phyloP scores from a whole-genome alignment of 2,888 invertebrate species.

The Scaeva pyrastri region DNA sequence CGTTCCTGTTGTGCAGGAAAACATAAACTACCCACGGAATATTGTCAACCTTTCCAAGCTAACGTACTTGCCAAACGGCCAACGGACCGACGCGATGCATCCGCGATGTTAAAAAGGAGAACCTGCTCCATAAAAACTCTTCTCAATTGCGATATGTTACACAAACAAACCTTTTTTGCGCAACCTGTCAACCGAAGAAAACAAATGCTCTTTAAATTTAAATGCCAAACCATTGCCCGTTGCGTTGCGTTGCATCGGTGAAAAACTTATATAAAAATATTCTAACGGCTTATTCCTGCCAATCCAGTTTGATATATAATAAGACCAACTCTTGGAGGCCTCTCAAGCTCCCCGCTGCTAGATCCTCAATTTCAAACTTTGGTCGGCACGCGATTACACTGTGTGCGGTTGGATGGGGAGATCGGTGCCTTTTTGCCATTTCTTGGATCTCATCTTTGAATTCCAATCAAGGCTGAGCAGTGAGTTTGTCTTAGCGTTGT shows the following conservation, averaged over 20 bases:
- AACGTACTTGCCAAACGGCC: not conserved
- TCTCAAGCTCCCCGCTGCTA: not conserved
- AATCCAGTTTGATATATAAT: slow-evolving; percentile 27
- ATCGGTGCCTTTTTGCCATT: too few species aligned
- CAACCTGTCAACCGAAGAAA: slow-evolving; percentile 24
- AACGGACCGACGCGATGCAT: too few species aligned
- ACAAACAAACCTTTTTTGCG: not conserved
- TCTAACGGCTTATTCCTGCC: slow-evolving; percentile 33
- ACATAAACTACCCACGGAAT: slow-evolving; percentile 27
- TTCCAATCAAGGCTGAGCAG: slow-evolving; percentile 43
- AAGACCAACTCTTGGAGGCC: not conserved
- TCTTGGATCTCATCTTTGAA: slow-evolving; percentile 20
- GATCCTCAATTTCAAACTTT: not conserved
- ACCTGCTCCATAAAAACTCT: slow-evolving; percentile 26
- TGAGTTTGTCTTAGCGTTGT: not conserved
- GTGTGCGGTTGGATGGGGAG: not conserved
- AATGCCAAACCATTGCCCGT: slow-evolving; percentile 25
- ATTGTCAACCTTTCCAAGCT: slow-evolving; percentile 18
- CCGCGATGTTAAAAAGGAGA: not conserved
- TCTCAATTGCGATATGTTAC: not conserved
- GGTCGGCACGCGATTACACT: not conserved
- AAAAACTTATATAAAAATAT: not conserved
- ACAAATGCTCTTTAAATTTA: slow-evolving; percentile 33
- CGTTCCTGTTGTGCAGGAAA: slow-evolving; percentile 14
- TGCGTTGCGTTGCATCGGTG: not conserved